Evolutionary conservation across 2,888 invertebrate genomes (phyloP).

Genomic region (Pogonocherus hispidulus): DNA sequence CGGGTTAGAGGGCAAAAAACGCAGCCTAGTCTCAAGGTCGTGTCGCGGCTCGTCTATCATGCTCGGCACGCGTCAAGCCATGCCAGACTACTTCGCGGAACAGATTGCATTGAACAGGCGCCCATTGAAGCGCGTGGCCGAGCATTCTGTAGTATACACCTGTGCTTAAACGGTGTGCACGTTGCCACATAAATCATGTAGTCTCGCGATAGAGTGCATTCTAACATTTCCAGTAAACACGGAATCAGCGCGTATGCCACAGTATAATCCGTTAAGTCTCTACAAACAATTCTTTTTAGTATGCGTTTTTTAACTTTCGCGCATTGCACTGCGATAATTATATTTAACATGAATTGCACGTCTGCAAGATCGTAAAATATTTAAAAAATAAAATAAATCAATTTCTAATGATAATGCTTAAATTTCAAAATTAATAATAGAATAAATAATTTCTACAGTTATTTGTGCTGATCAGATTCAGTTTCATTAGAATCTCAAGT

Average conservation of each 20-base stretch:
- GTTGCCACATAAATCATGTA: slow-evolving; percentile 40
- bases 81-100: slow-evolving; percentile 55
- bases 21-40: slow-evolving; percentile 59
- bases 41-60: slow-evolving; percentile 48
- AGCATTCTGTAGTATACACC: slow-evolving; percentile 44
- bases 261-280: background rate
- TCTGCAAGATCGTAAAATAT: background rate
- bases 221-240: slow-evolving; percentile 13
- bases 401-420: background rate
- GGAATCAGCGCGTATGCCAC: slow-evolving; percentile 18
- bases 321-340: background rate
- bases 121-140: slow-evolving; percentile 56
- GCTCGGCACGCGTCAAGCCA: slow-evolving; percentile 56
- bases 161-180: slow-evolving; percentile 36
- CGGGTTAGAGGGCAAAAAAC: slow-evolving; percentile 56
- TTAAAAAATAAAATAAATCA: too few species aligned
- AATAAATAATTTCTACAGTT: slow-evolving; percentile 34
- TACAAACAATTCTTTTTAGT: too few species aligned
- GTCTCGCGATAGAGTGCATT: slow-evolving; percentile 34
- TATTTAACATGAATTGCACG: background rate
- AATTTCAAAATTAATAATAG: background rate
- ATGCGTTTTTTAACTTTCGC: background rate
- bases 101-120: too few species aligned
- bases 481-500: slow-evolving; percentile 68
- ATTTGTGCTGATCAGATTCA: slow-evolving; percentile 60